These are phyloP conservation scores for Halcyon badia DNA, from an alignment of 2,797 vertebrate genomes.

Conservation along the genomic window DNA sequence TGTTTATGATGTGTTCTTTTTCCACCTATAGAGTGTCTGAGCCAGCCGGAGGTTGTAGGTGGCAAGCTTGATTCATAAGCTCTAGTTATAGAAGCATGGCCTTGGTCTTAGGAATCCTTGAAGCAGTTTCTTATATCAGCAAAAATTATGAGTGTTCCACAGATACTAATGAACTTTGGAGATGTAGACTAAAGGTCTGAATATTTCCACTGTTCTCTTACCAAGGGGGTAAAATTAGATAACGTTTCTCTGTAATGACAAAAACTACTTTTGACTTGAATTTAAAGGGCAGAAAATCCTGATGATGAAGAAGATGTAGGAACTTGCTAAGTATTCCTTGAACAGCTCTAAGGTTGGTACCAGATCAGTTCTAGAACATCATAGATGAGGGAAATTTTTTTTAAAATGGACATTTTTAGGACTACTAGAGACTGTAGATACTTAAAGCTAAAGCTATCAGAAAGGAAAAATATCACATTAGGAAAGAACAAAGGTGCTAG, in stretches of 20 bases:
- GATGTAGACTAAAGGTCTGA: neutral
- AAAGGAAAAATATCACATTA: neutral
- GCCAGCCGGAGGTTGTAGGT: neutral
- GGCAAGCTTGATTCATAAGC: neutral
- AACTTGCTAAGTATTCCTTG: neutral
- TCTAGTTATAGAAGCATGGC: neutral
- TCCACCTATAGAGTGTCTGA: neutral
- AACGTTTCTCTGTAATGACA: neutral
- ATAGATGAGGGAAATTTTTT: neutral
- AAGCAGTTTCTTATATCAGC: neutral
- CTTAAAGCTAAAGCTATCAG: neutral
- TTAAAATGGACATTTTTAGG: neutral
- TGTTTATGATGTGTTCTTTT: neutral
- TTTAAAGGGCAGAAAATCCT: neutral
- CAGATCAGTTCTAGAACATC: neutral
- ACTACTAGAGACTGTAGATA: neutral
- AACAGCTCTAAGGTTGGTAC: neutral
- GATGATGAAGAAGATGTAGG: neutral
- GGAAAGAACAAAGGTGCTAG: neutral
- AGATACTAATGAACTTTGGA: neutral
- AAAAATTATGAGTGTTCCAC: neutral
- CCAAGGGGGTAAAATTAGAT: neutral
- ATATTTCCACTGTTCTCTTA: neutral
- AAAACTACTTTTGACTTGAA: neutral
- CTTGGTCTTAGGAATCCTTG: neutral